Base-by-base conservation (phyloP, 2,888 invertebrate genomes). In the Folsomia manolachei region DNA sequence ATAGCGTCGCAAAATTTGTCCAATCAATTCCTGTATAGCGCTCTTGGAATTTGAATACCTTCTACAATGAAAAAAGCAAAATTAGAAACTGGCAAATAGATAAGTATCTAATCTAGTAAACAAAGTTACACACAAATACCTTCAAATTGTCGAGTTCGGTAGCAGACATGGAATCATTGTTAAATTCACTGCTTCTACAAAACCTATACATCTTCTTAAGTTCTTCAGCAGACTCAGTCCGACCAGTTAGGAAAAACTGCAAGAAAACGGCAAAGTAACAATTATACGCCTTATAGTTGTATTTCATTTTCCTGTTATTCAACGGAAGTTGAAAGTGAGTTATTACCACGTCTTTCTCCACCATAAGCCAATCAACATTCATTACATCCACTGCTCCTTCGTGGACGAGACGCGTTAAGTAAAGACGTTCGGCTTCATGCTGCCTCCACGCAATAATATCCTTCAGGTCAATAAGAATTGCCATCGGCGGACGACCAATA, bases 291-390 rank as follows among this genome's bases (percentile, higher is more conserved):
- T n/a, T n/a, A n/a, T n/a, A n/a, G n/a, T n/a, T n/a, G n/a, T n/a
- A n/a, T n/a, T n/a, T n/a, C n/a, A n/a, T n/a, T n/a, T n/a, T n/a
- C n/a, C n/a, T n/a, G n/a, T n/a, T n/a, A n/a, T n/a, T n/a, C n/a
- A n/a, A n/a, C n/a, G n/a, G n/a, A n/a, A n/a, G n/a, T 39, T 56
- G n/a, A 4, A 19, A n/a, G 11, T 56, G 4, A 56, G n/a, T 56
- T 19, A 14, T 19, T 56, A 56, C 56, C 56, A 56, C n/a, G 7
- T 56, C 56, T 56, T 56, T 56, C 21, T 56, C 56, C 7, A 56
- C 56, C 56, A 56, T 56, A 4, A 56, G 56, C 56, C 56, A 56
- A n/a, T 56, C 56, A 14, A 56, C 56, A 56, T 21, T 7, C 56
- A 14, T 21, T 19, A 56, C 18, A n/a, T 56, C 21, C 18, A 56